A percentile compares a stretch with the other conserved stretches of the same genome.
Conservation (phyloP, 2,797 vertebrate genomes). For the Catostomus latipinnis region DNA sequence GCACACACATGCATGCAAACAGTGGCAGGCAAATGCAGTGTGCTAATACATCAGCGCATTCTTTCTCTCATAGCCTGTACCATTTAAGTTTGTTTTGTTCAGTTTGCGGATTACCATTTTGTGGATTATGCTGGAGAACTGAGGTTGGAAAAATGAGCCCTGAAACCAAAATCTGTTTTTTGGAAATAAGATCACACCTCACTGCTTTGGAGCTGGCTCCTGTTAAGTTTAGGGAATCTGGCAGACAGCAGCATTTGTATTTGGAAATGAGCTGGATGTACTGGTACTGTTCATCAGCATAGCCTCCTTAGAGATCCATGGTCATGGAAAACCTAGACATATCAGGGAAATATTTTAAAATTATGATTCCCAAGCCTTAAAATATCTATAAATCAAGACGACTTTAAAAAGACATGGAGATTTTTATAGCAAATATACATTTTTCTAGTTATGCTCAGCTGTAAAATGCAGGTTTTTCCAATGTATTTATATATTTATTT, state of each 20-base stretch:
- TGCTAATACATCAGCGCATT: constrained; percentile 40
- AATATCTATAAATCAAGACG: too few species aligned
- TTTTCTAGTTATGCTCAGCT: too few species aligned
- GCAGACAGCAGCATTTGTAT: not conserved
- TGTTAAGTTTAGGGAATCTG: constrained; percentile 10
- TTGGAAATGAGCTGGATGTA: constrained; percentile 14
- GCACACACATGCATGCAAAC: constrained; percentile 47
- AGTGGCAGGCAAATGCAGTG: constrained; percentile 47
- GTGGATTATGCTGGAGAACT: constrained; percentile 41
- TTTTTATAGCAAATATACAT: too few species aligned
- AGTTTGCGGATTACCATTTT: constrained; percentile 9
- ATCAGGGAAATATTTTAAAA: too few species aligned
- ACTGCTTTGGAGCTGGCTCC: not conserved
- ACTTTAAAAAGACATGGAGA: too few species aligned
- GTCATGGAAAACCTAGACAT: too few species aligned
- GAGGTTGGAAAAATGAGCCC: constrained; percentile 48
- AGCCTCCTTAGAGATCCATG: too few species aligned
- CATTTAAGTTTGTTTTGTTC: constrained; percentile 45
- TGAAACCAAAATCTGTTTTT: constrained; percentile 20
- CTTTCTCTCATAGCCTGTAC: constrained; percentile 33
- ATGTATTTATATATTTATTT: too few species aligned
- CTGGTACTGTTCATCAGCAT: not conserved
- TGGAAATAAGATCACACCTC: constrained; percentile 9
- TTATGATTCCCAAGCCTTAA: too few species aligned
- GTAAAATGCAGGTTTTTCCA: too few species aligned